Evolutionary conservation across 2,113 vertebrate species (phyloP).

Genomic region (Garra rufa): DNA sequence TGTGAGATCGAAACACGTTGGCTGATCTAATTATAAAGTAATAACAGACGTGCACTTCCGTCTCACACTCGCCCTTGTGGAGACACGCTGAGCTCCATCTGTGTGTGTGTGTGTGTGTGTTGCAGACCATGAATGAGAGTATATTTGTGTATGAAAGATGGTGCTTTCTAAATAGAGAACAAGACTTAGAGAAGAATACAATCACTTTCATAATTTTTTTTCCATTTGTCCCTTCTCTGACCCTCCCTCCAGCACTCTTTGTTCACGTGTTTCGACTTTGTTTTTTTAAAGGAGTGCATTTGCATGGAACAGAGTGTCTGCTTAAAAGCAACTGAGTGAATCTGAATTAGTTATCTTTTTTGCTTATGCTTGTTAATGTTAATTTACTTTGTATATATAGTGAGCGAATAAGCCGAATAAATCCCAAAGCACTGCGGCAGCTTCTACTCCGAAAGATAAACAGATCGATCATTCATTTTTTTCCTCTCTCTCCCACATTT

Average conservation of each 20-base stretch:
- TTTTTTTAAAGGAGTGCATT: not conserved
- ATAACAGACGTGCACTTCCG: conserved; percentile 51
- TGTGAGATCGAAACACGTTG: conserved; percentile 10
- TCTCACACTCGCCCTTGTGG: conserved; percentile 29
- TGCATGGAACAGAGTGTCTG: not conserved
- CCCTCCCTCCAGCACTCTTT: not conserved
- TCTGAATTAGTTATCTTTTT: not conserved
- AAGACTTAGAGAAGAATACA: not conserved
- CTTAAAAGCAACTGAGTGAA: not conserved
- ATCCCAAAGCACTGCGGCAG: not conserved
- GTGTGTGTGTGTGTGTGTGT: conserved; percentile 44
- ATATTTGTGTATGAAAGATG: conserved; percentile 15
- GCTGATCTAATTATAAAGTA: conserved; percentile 57
- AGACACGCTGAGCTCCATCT: conserved; percentile 57
- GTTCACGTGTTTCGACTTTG: not conserved
- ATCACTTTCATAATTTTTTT: not conserved
- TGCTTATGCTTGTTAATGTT: not conserved
- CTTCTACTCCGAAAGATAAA: conserved; percentile 2
- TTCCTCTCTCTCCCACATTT: not conserved
- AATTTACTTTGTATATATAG: not conserved
- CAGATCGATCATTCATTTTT: not conserved
- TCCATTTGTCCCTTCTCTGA: conserved; percentile 9
- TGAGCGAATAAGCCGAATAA: conserved; percentile 3
- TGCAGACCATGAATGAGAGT: conserved; percentile 3
- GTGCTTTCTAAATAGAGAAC: conserved; percentile 23